Conservation (phyloP, 1,140 invertebrate genomes). For the Ceratoteleas bidentatus region DNA sequence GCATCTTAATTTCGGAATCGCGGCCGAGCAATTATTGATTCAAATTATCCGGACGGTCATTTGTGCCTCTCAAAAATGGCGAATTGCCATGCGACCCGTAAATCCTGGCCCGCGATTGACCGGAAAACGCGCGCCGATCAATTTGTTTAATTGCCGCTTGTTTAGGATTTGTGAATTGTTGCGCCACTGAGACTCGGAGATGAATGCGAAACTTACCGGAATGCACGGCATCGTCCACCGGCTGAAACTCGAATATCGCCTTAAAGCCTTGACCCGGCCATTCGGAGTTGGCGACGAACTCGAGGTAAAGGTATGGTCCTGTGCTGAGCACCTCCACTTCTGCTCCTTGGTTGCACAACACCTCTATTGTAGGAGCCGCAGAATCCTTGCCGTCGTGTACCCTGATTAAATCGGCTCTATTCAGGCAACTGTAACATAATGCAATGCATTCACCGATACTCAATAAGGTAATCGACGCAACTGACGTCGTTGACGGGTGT, state of each 20-base stretch:
- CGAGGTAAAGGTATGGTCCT: conserved; percentile 88
- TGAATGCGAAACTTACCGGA: conserved; percentile 74
- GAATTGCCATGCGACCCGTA: not conserved
- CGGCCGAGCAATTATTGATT: conserved; percentile 24
- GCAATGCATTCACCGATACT: conserved; percentile 43
- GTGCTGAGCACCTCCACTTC: conserved; percentile 90
- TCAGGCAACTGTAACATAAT: conserved; percentile 87
- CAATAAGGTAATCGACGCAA: conserved; percentile 33
- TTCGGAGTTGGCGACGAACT: conserved; percentile 91
- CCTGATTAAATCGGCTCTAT: conserved; percentile 90
- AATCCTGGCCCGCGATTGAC: conserved; percentile 1
- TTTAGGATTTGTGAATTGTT: conserved; percentile 23
- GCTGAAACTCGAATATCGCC: conserved; percentile 89
- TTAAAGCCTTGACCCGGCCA: conserved; percentile 92
- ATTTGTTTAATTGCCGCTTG: conserved; percentile 27
- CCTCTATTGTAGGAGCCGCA: conserved; percentile 86
- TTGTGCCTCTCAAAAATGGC: not conserved
- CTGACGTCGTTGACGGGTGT: conserved; percentile 5
- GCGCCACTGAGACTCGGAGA: conserved; percentile 3
- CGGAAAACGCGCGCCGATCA: not conserved
- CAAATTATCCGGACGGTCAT: conserved; percentile 5
- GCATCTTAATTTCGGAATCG: conserved; percentile 23
- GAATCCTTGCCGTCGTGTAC: conserved; percentile 88
- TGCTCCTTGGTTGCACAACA: conserved; percentile 89
- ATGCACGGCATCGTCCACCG: conserved; percentile 83